phyloP scores from a whole-genome alignment of 1,140 invertebrate species.

The Micrasema longulum region DNA sequence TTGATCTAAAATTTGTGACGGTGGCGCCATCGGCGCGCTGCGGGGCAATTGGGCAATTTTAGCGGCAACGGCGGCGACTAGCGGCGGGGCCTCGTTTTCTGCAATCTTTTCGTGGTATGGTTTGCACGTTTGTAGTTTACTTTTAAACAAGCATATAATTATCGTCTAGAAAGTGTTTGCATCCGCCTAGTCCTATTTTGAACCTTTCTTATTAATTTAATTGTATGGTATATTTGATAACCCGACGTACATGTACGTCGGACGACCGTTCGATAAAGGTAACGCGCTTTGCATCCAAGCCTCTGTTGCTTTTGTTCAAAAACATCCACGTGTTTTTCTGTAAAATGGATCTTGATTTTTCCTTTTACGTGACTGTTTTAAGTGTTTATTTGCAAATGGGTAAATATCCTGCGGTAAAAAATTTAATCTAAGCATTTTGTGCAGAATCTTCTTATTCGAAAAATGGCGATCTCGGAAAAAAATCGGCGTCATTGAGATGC shows the following conservation, averaged over 20 bases:
- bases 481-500: slow-evolving; percentile 50
- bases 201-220: neutral
- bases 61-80: slow-evolving; percentile 22
- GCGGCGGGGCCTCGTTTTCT: slow-evolving; percentile 34
- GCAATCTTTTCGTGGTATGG: slow-evolving; percentile 32
- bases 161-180: slow-evolving; percentile 1
- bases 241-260: neutral
- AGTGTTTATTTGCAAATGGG: neutral
- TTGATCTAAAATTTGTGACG: slow-evolving; percentile 31
- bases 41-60: slow-evolving; percentile 1
- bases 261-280: slow-evolving; percentile 43
- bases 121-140: slow-evolving; percentile 20
- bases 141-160: slow-evolving; percentile 14
- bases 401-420: no score
- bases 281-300: slow-evolving; percentile 47
- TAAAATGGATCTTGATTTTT: neutral
- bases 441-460: neutral
- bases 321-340: slow-evolving; percentile 46
- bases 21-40: slow-evolving; percentile 35
- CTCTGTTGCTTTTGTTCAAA: slow-evolving; percentile 52
- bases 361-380: neutral
- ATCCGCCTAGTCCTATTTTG: neutral
- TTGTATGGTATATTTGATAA: slow-evolving; percentile 13
- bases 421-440: neutral
- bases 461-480: slow-evolving; percentile 48